phyloP scores from a whole-genome alignment of 2,113 vertebrate genomes.

The Oncorhynchus kisutch region DNA sequence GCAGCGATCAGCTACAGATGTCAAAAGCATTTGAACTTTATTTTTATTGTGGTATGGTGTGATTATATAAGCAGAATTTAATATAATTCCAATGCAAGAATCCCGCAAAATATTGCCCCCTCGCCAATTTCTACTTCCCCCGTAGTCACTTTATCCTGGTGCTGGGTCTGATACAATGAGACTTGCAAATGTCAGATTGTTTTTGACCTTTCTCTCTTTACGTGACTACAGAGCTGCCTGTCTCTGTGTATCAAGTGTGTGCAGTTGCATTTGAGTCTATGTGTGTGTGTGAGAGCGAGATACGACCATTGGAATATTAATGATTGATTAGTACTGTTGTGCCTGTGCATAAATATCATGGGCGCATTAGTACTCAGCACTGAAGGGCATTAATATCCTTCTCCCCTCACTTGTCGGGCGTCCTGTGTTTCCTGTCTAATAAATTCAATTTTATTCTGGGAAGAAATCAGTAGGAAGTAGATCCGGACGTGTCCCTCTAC shows the following conservation, averaged over 20 bases:
- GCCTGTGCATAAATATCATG: constrained; percentile 57
- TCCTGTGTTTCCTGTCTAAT: constrained; percentile 5
- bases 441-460: not conserved
- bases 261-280: constrained; percentile 9
- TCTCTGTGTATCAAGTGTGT: constrained; percentile 2
- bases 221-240: not conserved
- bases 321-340: constrained; percentile 59
- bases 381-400: constrained; percentile 17
- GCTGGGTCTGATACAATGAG: constrained; percentile 21
- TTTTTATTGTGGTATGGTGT: too few species aligned
- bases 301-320: constrained; percentile 58
- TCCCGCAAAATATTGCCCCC: too few species aligned
- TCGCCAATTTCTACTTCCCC: too few species aligned
- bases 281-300: not conserved
- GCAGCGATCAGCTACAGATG: too few species aligned
- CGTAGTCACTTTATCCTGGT: too few species aligned
- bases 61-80: too few species aligned
- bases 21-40: too few species aligned
- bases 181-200: constrained; percentile 40
- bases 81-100: too few species aligned
- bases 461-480: not conserved
- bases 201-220: constrained; percentile 56
- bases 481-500: not conserved
- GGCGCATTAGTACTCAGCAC: constrained; percentile 22
- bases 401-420: not conserved